These are phyloP conservation scores for Drosophila subsilvestris DNA, from an alignment of 2,888 invertebrate genomes.

Conservation along the genomic window DNA sequence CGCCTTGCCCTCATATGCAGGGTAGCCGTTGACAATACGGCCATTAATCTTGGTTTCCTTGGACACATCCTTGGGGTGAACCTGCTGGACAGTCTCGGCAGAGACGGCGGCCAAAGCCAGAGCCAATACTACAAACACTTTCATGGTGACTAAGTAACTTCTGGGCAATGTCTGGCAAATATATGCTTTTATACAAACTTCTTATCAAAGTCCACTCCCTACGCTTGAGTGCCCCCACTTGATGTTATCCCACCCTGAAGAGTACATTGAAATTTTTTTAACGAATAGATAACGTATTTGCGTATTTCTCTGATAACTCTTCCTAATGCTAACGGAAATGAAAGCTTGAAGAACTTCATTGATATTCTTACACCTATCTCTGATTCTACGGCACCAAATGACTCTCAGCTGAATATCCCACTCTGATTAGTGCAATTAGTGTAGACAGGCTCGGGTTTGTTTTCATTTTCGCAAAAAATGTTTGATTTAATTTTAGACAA, in stretches of 20 bases:
- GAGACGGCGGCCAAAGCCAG: constrained; percentile 29
- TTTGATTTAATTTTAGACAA: too few relatives aligned
- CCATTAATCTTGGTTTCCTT: constrained; percentile 9
- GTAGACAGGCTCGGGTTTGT: too few relatives aligned
- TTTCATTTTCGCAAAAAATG: too few relatives aligned
- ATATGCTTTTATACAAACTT: constrained; percentile 7
- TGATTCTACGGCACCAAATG: too few relatives aligned
- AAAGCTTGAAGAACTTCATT: neutral
- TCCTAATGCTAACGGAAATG: neutral
- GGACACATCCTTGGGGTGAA: constrained; percentile 23
- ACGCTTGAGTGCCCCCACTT: constrained; percentile 12
- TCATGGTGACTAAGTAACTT: constrained; percentile 16
- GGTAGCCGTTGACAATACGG: constrained; percentile 17
- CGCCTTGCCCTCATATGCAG: constrained; percentile 13
- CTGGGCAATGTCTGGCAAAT: neutral
- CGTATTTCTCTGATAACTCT: neutral
- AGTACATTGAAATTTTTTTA: neutral
- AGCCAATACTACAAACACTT: constrained; percentile 35
- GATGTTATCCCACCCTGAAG: constrained; percentile 6
- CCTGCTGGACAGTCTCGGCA: constrained; percentile 23
- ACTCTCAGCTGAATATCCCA: too few relatives aligned
- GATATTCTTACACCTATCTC: neutral
- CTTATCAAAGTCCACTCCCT: constrained; percentile 10
- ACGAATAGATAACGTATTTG: neutral
- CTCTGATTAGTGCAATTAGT: too few relatives aligned